Evolutionary conservation across 2,888 invertebrate species (phyloP).

Genomic region (Oithona nana): DNA sequence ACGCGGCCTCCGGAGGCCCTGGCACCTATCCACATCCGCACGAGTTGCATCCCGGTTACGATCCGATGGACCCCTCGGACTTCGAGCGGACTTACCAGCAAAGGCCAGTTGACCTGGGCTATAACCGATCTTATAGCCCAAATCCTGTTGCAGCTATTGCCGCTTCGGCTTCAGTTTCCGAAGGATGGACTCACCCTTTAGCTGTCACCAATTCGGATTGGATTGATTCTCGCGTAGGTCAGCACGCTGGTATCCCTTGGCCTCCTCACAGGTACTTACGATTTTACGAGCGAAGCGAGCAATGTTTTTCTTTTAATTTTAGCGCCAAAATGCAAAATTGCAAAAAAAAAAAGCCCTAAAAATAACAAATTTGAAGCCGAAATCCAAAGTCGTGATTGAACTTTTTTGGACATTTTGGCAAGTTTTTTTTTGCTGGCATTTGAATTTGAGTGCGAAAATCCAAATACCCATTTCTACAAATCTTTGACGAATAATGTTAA

Average conservation of each 20-base stretch:
- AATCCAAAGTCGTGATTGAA: too few relatives aligned
- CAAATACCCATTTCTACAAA: too few relatives aligned
- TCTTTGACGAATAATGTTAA: too few relatives aligned
- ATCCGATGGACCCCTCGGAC: slow-evolving; percentile 10
- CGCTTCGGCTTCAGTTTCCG: neutral
- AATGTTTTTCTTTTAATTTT: too few relatives aligned
- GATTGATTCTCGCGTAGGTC: neutral
- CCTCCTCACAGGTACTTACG: neutral
- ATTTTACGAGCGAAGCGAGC: too few relatives aligned
- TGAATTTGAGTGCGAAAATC: too few relatives aligned
- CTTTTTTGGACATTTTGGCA: too few relatives aligned
- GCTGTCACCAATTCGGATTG: neutral
- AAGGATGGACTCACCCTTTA: neutral
- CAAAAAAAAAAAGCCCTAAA: too few relatives aligned
- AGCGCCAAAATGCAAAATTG: too few relatives aligned
- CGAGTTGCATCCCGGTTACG: neutral
- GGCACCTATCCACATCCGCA: neutral
- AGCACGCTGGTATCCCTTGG: neutral
- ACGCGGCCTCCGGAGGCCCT: neutral
- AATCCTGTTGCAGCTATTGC: neutral
- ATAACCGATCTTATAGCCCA: neutral
- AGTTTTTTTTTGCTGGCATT: too few relatives aligned
- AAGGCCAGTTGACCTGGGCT: neutral
- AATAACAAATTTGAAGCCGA: too few relatives aligned
- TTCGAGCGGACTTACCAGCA: slow-evolving; percentile 20